Percentiles rank a stretch among this genome's conserved stretches.
These are phyloP conservation scores for Drosophila emarginata DNA, from an alignment of 2,888 invertebrate species.

Conservation along the genomic window DNA sequence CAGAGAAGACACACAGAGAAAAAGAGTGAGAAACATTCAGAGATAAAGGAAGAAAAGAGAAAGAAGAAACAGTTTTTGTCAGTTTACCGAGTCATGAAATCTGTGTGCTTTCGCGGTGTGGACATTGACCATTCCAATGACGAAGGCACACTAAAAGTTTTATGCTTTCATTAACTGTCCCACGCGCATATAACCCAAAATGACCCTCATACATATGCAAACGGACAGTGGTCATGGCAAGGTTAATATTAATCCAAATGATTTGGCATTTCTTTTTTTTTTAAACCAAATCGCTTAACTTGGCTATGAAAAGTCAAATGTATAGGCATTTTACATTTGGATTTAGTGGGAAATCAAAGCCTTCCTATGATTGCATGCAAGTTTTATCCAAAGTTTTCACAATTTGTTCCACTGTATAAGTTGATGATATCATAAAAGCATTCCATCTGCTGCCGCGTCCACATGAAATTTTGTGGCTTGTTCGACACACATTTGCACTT, in stretches of 20 bases:
- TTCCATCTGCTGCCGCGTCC: constrained; percentile 37
- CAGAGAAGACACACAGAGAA: constrained; percentile 48
- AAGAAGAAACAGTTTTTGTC: constrained; percentile 2
- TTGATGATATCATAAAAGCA: constrained; percentile 52
- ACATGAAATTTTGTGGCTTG: constrained; percentile 72
- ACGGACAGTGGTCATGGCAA: constrained; percentile 32
- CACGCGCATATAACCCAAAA: constrained; percentile 57
- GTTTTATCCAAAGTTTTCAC: not conserved
- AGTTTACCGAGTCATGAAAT: constrained; percentile 50
- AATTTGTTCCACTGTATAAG: constrained; percentile 19
- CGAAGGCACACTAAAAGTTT: constrained; percentile 67
- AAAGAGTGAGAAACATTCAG: constrained; percentile 20
- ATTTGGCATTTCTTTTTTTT: not conserved
- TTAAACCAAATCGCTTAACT: not conserved
- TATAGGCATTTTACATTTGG: too few species aligned
- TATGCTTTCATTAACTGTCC: constrained; percentile 72
- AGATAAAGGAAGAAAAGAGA: constrained; percentile 6
- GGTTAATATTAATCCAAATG: constrained; percentile 11
- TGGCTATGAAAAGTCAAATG: not conserved
- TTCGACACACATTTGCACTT: constrained; percentile 65
- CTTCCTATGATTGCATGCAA: not conserved
- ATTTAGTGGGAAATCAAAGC: not conserved
- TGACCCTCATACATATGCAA: constrained; percentile 61
- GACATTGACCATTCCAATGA: constrained; percentile 37
- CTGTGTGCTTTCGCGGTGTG: constrained; percentile 37